phyloP scores from a whole-genome alignment of 2,797 vertebrate species.

The Phrynocephalus guinanensis region DNA sequence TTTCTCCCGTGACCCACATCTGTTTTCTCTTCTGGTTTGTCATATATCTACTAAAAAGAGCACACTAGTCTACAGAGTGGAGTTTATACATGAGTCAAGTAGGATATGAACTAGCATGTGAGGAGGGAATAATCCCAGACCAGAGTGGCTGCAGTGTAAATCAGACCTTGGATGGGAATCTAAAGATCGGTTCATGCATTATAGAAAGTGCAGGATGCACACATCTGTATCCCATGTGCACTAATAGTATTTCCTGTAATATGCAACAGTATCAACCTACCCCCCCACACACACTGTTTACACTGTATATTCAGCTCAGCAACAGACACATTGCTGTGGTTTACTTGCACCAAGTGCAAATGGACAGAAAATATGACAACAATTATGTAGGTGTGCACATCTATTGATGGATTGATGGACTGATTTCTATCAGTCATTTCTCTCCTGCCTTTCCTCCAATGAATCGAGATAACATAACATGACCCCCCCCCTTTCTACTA shows the following conservation, averaged over 20 bases:
- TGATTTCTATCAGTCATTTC: too few species aligned
- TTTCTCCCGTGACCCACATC: conserved; percentile 37
- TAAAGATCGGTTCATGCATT: neutral
- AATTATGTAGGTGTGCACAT: neutral
- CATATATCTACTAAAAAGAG: conserved; percentile 38
- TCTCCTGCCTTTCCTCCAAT: too few species aligned
- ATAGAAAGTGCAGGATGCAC: neutral
- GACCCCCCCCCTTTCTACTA: too few species aligned
- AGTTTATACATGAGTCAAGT: conserved; percentile 3
- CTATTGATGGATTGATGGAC: too few species aligned
- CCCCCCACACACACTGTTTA: neutral
- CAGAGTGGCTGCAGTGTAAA: neutral
- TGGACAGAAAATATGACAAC: neutral
- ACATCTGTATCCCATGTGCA: conserved; percentile 1
- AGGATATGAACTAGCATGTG: neutral
- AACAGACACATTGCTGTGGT: neutral
- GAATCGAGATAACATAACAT: too few species aligned
- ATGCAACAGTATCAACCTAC: neutral
- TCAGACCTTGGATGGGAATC: neutral
- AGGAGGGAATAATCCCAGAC: conserved; percentile 2
- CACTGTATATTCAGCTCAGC: neutral
- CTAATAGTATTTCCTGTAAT: conserved; percentile 5
- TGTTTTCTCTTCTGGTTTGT: conserved; percentile 37
- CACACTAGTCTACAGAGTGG: conserved; percentile 16
- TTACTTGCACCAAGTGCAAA: neutral